Percentiles rank a stretch among this genome's conserved stretches.
Conservation (phyloP, 2,888 invertebrate species). For the Phortica okadai region DNA sequence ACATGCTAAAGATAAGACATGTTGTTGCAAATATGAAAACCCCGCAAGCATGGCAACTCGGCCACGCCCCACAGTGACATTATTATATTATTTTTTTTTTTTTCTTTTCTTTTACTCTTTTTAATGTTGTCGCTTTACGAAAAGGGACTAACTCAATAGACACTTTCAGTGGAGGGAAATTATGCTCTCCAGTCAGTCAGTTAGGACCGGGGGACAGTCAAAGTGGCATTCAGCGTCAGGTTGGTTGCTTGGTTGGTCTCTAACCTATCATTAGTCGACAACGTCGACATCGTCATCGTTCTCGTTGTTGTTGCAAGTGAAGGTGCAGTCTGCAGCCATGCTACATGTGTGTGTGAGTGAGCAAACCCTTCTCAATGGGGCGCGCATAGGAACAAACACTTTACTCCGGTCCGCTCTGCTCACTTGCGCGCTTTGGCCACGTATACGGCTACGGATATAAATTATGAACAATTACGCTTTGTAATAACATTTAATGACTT, state of each 20-base stretch:
- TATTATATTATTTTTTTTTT: no score
- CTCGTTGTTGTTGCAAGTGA: not conserved
- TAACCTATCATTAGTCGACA: conserved; percentile 17
- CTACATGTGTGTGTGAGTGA: not conserved
- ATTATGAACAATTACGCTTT: conserved; percentile 70
- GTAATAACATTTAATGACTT: conserved; percentile 70
- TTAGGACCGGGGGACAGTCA: not conserved
- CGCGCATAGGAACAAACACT: conserved; percentile 21
- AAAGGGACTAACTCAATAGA: not conserved
- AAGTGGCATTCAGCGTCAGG: not conserved
- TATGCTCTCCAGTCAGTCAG: no score
- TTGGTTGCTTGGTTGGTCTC: not conserved
- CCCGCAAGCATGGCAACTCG: not conserved
- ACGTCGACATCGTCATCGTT: not conserved
- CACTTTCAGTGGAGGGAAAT: not conserved
- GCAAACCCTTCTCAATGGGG: conserved; percentile 12
- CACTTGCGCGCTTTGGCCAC: not conserved
- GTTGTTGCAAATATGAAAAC: not conserved
- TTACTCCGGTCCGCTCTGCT: no score
- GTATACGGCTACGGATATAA: conserved; percentile 48
- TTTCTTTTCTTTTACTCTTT: not conserved
- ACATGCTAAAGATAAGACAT: conserved; percentile 23
- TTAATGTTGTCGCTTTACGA: not conserved
- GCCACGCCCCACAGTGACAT: conserved; percentile 25
- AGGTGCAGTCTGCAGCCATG: not conserved